phyloP scores from a whole-genome alignment of 2,888 invertebrate species.

The Cataglyphis altisquamis region DNA sequence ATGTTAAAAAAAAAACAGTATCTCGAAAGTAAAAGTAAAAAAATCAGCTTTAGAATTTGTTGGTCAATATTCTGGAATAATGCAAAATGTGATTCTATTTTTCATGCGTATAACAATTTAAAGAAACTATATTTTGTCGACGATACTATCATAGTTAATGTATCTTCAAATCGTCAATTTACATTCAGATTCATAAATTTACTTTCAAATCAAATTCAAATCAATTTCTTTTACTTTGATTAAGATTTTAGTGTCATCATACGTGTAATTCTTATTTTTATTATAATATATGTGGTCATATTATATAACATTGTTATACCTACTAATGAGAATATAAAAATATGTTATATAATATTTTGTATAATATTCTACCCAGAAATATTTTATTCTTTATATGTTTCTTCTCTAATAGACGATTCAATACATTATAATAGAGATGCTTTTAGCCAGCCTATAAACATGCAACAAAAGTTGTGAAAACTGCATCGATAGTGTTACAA shows the following conservation, averaged over 20 bases:
- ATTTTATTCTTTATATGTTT: background rate
- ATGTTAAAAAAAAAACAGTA: background rate
- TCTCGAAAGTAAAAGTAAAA: conserved; percentile 5
- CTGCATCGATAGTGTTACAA: conserved; percentile 52
- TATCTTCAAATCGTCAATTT: background rate
- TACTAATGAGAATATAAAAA: background rate
- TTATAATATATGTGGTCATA: background rate
- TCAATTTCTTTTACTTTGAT: background rate
- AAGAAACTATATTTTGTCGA: conserved; percentile 4
- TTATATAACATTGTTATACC: background rate
- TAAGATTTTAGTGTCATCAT: no score
- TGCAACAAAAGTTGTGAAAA: conserved; percentile 60
- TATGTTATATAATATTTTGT: background rate
- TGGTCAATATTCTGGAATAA: conserved; percentile 17
- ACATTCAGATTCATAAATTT: background rate
- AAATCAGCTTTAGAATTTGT: background rate
- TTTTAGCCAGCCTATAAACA: background rate
- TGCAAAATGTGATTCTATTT: conserved; percentile 15
- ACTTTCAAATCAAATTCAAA: background rate
- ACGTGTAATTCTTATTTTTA: background rate
- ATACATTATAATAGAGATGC: background rate
- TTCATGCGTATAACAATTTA: conserved; percentile 1
- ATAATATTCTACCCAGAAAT: background rate
- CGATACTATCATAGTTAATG: background rate
- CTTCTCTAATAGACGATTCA: background rate